Evolutionary conservation across 1,140 invertebrate genomes (phyloP).

Genomic region (Aphaenogaster rudis): DNA sequence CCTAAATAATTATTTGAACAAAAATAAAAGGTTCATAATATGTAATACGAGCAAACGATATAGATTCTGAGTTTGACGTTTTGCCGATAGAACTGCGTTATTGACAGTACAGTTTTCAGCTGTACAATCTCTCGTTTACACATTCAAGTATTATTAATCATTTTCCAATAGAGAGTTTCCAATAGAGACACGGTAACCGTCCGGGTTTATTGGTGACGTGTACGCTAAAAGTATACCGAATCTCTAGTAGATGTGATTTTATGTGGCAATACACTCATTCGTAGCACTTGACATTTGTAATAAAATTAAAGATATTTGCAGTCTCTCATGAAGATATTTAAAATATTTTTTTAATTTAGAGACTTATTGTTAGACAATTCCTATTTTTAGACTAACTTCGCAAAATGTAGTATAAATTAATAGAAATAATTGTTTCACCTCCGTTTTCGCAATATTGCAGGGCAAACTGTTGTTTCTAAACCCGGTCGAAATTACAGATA

Average conservation of each 20-base stretch:
- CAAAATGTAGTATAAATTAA: neutral
- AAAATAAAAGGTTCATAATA: conserved; percentile 47
- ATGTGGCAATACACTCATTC: conserved; percentile 14
- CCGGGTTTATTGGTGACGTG: conserved; percentile 26
- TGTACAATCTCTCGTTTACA: conserved; percentile 46
- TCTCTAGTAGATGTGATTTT: conserved; percentile 32
- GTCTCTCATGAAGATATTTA: neutral
- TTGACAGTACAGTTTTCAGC: conserved; percentile 54
- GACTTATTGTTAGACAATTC: neutral
- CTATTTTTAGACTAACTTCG: neutral
- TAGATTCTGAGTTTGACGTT: conserved; percentile 54
- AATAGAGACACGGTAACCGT: conserved; percentile 35
- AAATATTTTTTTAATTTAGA: neutral
- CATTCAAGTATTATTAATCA: conserved; percentile 61
- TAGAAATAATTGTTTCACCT: neutral
- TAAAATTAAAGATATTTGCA: neutral
- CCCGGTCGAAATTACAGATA: neutral
- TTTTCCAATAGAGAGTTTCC: conserved; percentile 44
- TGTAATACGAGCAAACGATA: conserved; percentile 26
- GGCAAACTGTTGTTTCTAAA: neutral
- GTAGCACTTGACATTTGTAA: neutral
- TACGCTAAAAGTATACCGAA: conserved; percentile 6
- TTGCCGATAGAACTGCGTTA: conserved; percentile 40
- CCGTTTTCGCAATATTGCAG: neutral
- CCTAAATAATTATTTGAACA: conserved; percentile 38